Conservation (phyloP, 2,797 vertebrate genomes). For the Lagocephalus sceleratus region DNA sequence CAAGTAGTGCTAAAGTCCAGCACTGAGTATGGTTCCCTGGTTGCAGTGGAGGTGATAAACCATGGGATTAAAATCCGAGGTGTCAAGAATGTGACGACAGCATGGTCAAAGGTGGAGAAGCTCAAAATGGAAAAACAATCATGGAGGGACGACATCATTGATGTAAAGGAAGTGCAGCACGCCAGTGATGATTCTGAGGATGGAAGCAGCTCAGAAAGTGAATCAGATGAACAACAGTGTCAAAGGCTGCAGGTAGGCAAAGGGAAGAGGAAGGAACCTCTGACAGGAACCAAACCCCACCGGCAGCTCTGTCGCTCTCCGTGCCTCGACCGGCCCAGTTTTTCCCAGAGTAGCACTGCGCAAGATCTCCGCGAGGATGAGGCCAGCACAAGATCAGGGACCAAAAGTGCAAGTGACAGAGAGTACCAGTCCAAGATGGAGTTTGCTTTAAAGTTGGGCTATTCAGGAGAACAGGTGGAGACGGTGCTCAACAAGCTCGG, state of each 20-base stretch:
- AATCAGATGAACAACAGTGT: conserved; percentile 75
- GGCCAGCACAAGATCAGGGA: conserved; percentile 27
- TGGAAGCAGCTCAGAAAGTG: conserved; percentile 90
- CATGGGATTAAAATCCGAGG: conserved; percentile 77
- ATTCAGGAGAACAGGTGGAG: conserved; percentile 93
- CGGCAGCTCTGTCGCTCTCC: conserved; percentile 95
- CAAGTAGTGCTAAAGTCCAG: conserved; percentile 62
- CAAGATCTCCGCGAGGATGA: conserved; percentile 84
- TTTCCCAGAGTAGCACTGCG: conserved; percentile 91
- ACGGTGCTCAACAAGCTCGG: conserved; percentile 92
- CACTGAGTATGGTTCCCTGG: conserved; percentile 69
- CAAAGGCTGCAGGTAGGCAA: conserved; percentile 71
- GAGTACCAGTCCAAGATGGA: conserved; percentile 98
- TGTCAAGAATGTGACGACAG: conserved; percentile 89
- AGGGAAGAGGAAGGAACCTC: conserved; percentile 73
- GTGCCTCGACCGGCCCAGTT: conserved; percentile 93
- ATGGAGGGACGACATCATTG: conserved; percentile 84
- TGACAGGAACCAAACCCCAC: conserved; percentile 84
- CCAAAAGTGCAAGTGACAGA: conserved; percentile 75
- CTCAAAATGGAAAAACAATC: conserved; percentile 92
- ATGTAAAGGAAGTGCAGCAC: conserved; percentile 66
- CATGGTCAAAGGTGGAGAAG: conserved; percentile 90
- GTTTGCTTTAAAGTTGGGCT: conserved; percentile 96
- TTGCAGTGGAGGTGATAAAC: conserved; percentile 79
- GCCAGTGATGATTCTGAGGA: conserved; percentile 84